Evolutionary conservation across 2,113 vertebrate species (phyloP), one percentile per base, ranked within the genome.

Genomic region (Microtus richardsoni): DNA sequence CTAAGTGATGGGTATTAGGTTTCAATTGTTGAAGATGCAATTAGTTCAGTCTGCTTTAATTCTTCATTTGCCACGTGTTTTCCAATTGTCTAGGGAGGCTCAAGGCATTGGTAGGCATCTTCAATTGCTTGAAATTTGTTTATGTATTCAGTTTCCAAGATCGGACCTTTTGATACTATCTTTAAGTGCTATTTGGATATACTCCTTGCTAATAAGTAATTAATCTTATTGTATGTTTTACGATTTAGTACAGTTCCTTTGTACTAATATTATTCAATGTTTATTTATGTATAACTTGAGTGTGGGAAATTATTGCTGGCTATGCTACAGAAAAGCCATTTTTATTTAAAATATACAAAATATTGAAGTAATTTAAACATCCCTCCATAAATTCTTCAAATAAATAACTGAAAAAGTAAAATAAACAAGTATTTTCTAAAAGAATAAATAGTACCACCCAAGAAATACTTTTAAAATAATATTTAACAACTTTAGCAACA

Each of bases 1-100:
- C 47, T 87, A 83, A 75, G 82, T 30, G 82, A 94, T 52, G 19
- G 7, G 64, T 95, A 95, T 96, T 92, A 94, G 64, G 54, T 95
- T 68, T 92, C 36, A 19, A 13, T 73, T 94, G 74, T 68, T 94
- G 74, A 78, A 82, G 54, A 8, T 44, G 17, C 19, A n/a, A 52
- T 95, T 93, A 77, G 52, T 92, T 96, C 64, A 73, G 2, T 88
- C 22, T 21, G 0, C 2, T 90, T 88, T 28, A 1, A 12, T 41
- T 88, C 26, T 92, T 82, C 36, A 73, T 54, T 70, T 91, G 19
- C 28, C 58, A 92, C 11, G 89, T 91, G 0, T 39, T 90, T 44
- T 28, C 2, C 83, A 74, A 58, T 94, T 88, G 28, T 89, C 47
- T 89, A 78, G 9, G 77, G 36, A 91, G 7, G 5, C 68, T 80